These are phyloP conservation scores for Crotalus helleri DNA, from an alignment of 2,113 vertebrate species.

Conservation along the genomic window DNA sequence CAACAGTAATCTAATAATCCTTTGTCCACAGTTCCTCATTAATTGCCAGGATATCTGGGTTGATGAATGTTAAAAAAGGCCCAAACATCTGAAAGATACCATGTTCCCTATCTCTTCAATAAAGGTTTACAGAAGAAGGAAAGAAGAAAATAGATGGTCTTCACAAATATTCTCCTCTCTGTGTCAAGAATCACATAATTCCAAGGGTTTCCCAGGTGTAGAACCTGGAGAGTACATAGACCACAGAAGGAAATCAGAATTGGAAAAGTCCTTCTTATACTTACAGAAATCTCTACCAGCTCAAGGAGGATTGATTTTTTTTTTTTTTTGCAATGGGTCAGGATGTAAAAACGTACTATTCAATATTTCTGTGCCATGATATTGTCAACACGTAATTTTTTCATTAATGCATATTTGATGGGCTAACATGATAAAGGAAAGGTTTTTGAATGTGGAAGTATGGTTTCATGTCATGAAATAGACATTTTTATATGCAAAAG, in stretches of 20 bases:
- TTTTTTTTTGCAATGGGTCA: background rate
- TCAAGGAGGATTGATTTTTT: background rate
- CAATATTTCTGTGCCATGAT: slow-evolving; percentile 11
- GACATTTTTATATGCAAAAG: background rate
- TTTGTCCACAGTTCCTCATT: background rate
- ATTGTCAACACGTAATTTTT: background rate
- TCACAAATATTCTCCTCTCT: background rate
- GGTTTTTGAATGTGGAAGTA: background rate
- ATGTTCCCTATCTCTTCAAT: background rate
- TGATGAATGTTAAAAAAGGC: background rate
- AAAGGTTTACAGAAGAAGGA: background rate
- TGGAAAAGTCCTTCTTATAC: background rate
- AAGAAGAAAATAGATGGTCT: background rate
- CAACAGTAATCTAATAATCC: background rate
- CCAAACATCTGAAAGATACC: background rate
- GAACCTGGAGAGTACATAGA: background rate
- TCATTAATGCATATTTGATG: background rate
- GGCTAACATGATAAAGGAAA: background rate
- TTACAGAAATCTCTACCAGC: background rate
- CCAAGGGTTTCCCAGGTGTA: background rate
- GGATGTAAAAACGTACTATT: background rate
- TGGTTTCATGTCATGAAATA: too few relatives aligned
- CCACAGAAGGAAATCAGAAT: background rate
- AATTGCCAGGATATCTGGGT: background rate
- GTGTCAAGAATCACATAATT: too few relatives aligned